Percentiles rank a stretch among this genome's conserved stretches.
phyloP scores from a whole-genome alignment of 2,113 vertebrate species.

The Tylochromis polylepis region DNA sequence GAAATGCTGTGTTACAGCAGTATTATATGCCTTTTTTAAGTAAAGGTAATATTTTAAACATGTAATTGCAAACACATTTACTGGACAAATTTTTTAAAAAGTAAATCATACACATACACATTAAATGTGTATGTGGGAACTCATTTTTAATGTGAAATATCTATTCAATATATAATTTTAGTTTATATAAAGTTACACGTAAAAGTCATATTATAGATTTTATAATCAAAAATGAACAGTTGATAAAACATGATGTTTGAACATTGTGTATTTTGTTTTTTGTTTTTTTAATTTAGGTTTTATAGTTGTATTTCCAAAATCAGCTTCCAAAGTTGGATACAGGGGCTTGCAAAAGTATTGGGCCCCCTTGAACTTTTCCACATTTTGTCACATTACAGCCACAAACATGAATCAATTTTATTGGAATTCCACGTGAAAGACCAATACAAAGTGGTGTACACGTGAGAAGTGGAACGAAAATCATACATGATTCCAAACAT shows the following conservation, averaged over 20 bases:
- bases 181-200: background rate
- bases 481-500: too few species aligned
- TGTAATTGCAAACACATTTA: too few species aligned
- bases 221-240: background rate
- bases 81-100: background rate
- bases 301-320: background rate
- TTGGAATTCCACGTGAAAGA: too few species aligned
- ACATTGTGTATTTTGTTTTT: background rate
- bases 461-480: too few species aligned
- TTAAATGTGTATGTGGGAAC: background rate
- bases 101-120: background rate
- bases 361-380: too few species aligned
- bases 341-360: too few species aligned
- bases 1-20: background rate
- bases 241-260: background rate
- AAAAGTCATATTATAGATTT: background rate
- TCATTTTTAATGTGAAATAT: too few species aligned
- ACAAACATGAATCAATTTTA: too few species aligned
- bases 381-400: too few species aligned
- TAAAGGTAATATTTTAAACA: background rate
- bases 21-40: background rate
- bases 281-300: background rate
- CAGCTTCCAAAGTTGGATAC: background rate
- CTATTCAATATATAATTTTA: background rate
- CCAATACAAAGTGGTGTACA: too few species aligned